Evolutionary conservation across 2,888 invertebrate genomes (phyloP).

Genomic region (Exephanes ischioxanthus): DNA sequence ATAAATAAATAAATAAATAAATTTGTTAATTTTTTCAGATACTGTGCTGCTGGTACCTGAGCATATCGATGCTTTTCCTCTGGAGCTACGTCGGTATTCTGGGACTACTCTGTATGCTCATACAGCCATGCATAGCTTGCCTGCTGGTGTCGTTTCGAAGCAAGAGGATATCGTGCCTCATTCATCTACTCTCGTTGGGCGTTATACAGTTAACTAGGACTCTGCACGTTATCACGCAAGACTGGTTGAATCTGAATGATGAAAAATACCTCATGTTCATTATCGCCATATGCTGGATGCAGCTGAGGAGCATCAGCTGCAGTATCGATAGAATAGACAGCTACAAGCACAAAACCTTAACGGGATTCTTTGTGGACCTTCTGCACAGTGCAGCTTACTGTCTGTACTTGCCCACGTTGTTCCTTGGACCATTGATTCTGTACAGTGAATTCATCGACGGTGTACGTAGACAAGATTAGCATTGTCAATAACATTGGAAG

Average conservation of each 20-base stretch:
- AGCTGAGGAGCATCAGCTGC: constrained; percentile 92
- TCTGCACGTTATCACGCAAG: constrained; percentile 85
- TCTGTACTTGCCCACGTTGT: constrained; percentile 93
- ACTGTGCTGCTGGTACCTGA: constrained; percentile 87
- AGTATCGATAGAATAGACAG: constrained; percentile 87
- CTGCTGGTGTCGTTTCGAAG: constrained; percentile 85
- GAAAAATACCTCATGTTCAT: constrained; percentile 87
- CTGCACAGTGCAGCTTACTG: constrained; percentile 88
- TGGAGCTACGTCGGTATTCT: constrained; percentile 85
- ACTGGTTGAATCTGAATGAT: constrained; percentile 85
- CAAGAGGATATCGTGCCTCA: constrained; percentile 87
- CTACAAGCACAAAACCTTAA: constrained; percentile 77
- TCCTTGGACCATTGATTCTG: constrained; percentile 93
- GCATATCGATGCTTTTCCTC: constrained; percentile 86
- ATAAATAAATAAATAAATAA: constrained; percentile 1
- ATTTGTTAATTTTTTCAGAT: constrained; percentile 79
- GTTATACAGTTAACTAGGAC: constrained; percentile 86
- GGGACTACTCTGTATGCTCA: constrained; percentile 85
- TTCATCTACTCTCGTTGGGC: constrained; percentile 86
- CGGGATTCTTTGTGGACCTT: constrained; percentile 85
- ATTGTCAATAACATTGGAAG: not conserved
- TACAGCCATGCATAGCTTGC: constrained; percentile 87
- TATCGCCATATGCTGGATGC: constrained; percentile 89
- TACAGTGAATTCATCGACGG: constrained; percentile 89
- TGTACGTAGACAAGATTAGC: constrained; percentile 77